Evolutionary conservation across 2,113 vertebrate species (phyloP), one percentile per base, ranked within the genome.

Genomic region (Promerops cafer): DNA sequence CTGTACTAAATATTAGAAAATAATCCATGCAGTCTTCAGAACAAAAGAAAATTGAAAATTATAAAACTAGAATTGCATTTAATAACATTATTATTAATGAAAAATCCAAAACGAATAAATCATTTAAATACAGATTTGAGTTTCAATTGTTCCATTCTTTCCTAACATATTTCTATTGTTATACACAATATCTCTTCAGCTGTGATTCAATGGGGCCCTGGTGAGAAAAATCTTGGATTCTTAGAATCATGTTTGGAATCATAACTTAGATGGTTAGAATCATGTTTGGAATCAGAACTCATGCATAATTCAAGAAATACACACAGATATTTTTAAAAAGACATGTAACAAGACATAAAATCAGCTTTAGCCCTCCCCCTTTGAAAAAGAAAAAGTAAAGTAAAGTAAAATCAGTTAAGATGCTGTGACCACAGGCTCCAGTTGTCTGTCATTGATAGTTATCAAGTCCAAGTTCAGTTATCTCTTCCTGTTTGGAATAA

Each of bases 281-380:
- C 12, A 68, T 56, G 16, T 20, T 64, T 84, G 42, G 24, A 87
- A 84, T 75, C 77, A 92, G 31, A 87, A 82, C 3, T 44, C 42
- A 79, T 47, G 28, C 40, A 28, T 54, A 64, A 60, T 50, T 69
- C 5, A 50, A 71, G 23, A 83, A 33, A 85, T 31, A 72, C 6
- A 45, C 6, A 61, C 6, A 39, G 6, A 30, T 44, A n/a, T 76
- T 85, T 59, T 81, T 24, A 27, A 84, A 83, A 54, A 52, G 3
- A 13, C 0, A 1, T 13, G 3, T 53, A 65, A 71, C 3, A 72
- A 76, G 21, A 40, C 13, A n/a, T 13, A 63, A 82, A 78, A 78
- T 64, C 31, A 83, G 7, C 8, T n/a, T 69, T 24, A 52, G 4
- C 0, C 14, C 3, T 9, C 2, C 1, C 1, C 2, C 2, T 3